phyloP scores from a whole-genome alignment of 2,797 vertebrate genomes.

The Psittacula derbiana region DNA sequence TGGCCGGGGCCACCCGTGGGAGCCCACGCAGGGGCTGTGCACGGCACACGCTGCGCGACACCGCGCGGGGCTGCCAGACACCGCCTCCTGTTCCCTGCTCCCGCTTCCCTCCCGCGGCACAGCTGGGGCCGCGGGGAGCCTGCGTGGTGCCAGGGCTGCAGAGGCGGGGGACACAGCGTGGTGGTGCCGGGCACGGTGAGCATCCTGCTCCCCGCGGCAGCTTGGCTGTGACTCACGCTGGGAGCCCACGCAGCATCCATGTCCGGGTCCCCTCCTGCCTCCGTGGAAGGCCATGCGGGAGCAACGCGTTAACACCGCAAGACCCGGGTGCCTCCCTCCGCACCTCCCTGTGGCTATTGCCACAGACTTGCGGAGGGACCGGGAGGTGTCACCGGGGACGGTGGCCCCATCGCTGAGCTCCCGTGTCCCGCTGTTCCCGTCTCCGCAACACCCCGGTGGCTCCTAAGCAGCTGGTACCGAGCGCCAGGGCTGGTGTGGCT shows the following conservation, averaged over 20 bases:
- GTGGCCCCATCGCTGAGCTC: background rate
- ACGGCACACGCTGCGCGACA: background rate
- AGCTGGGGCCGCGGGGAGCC: fast-evolving
- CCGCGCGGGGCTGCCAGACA: background rate
- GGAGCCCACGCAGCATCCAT: background rate
- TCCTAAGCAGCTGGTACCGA: background rate
- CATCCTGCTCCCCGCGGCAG: background rate
- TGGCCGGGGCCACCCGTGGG: background rate
- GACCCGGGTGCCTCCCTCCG: background rate
- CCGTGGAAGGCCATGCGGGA: background rate
- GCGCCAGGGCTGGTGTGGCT: background rate
- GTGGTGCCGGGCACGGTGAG: fast-evolving
- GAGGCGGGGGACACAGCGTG: background rate
- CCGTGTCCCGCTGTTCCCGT: fast-evolving
- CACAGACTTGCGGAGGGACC: background rate
- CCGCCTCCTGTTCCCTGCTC: background rate
- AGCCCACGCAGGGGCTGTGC: background rate
- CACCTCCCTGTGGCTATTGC: fast-evolving
- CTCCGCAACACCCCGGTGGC: too few relatives aligned
- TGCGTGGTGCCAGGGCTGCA: background rate
- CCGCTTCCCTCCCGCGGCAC: background rate
- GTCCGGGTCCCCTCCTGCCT: background rate
- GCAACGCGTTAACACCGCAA: background rate
- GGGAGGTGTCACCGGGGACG: fast-evolving
- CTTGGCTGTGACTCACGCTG: slow-evolving; percentile 16